Evolutionary conservation across 2,113 vertebrate genomes (phyloP), one percentile per base, ranked within the genome.

Genomic region (Cettia cetti): DNA sequence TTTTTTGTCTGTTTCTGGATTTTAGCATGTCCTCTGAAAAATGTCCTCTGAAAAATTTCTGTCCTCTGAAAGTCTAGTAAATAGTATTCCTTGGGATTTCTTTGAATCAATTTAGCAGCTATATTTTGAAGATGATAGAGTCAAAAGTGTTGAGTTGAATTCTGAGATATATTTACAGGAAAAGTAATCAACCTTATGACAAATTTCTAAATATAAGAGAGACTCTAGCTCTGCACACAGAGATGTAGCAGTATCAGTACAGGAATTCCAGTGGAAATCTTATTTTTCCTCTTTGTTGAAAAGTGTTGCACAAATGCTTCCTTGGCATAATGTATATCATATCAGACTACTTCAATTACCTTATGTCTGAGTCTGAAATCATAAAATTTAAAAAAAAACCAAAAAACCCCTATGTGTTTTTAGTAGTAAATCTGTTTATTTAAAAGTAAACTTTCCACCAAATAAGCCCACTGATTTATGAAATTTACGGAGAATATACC

Each of bases 341-440:
- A 39, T 39, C 5, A 28, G 15, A 37, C 4, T 63, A n/a, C 21
- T 61, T 74, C 15, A 50, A 37, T 50, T 69, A 65, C 13, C 54
- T 19, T 45, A 4, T 54, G 22, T 23, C 14, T 70, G 39, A 84
- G 6, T 39, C 14, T 54, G 13, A 91, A 78, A 15, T 10, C 6
- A 15, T 26, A 53, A 42, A 13, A 66, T 49, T 65, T 10, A 39
- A 50, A 74, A 53, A 35, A 24, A 47, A 54, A n/a, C 0, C 12
- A 53, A 10, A 0, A 24, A 47, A 54, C 28, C 0, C n/a, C 10
- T 18, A 1, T 60, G 11, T 31, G 3, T 70, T 61, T 42, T 0
- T 30, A 57, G 27, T 17, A 57, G 4, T 24, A 35, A 40, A 45
- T 2, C 24, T 28, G 2, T 44, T 77, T 37, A 59, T 72, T 65